Evolutionary conservation across 1,140 invertebrate genomes (phyloP).

Genomic region (Zaprionus nigranus): DNA sequence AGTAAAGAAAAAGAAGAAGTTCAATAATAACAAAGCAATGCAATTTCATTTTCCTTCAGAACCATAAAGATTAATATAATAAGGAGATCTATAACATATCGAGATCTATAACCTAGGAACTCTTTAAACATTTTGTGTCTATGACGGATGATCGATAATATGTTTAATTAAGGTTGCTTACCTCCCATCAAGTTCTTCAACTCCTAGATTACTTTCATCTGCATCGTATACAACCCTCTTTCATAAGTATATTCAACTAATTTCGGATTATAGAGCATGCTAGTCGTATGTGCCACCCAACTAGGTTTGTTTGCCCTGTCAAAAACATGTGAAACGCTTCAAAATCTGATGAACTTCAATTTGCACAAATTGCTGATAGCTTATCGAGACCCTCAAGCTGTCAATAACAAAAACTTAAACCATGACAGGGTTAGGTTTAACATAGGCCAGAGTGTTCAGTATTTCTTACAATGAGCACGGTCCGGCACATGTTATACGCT

Average conservation of each 20-base stretch:
- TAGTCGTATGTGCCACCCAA: background rate
- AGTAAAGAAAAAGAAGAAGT: background rate
- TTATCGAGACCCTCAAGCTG: slow-evolving; percentile 3
- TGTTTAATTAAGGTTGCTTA: no score
- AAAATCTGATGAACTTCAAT: slow-evolving; percentile 7
- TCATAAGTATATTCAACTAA: background rate
- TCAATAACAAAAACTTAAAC: background rate
- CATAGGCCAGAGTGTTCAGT: background rate
- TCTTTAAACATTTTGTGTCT: no score
- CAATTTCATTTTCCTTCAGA: background rate
- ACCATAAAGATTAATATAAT: no score
- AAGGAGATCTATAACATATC: no score
- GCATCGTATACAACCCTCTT: background rate
- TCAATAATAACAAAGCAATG: background rate
- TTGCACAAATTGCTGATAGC: slow-evolving; percentile 14
- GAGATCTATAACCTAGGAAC: no score
- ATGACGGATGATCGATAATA: no score
- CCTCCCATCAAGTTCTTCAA: no score
- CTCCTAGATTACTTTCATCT: background rate
- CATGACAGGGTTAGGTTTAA: background rate
- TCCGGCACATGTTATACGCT: background rate
- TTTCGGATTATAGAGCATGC: background rate
- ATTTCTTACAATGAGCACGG: background rate
- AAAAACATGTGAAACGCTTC: background rate
- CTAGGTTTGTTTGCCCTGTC: background rate